These are phyloP conservation scores for Myotis daubentonii DNA, from an alignment of 2,797 vertebrate genomes.

Conservation along the genomic window DNA sequence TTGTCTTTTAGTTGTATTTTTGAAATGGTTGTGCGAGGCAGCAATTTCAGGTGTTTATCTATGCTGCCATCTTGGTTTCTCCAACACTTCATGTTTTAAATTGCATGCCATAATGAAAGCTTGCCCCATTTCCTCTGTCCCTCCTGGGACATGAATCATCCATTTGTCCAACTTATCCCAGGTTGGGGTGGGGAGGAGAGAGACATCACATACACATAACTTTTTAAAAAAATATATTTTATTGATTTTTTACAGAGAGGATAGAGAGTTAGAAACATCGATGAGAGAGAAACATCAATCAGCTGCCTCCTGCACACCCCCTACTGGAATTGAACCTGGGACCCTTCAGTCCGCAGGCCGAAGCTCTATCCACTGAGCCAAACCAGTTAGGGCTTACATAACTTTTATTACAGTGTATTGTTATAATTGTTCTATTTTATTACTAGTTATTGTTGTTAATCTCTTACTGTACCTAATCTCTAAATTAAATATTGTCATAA, in stretches of 20 bases:
- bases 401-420: not conserved
- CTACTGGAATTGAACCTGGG: too few species aligned
- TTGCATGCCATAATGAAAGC: not conserved
- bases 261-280: too few species aligned
- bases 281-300: too few species aligned
- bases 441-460: not conserved
- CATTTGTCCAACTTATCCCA: not conserved
- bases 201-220: not conserved
- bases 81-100: not conserved
- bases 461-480: not conserved
- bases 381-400: not conserved
- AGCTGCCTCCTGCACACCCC: too few species aligned
- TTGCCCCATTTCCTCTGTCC: not conserved
- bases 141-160: not conserved
- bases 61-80: too few species aligned
- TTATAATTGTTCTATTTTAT: not conserved
- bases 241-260: too few species aligned
- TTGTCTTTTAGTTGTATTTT: too few species aligned
- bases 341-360: too few species aligned
- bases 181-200: not conserved
- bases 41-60: too few species aligned
- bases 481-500: not conserved
- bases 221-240: not conserved
- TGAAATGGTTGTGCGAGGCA: too few species aligned
- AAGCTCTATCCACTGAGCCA: too few species aligned